Evolutionary conservation across 2,888 invertebrate genomes (phyloP).

Genomic region (Drosophila quasianomalipes): DNA sequence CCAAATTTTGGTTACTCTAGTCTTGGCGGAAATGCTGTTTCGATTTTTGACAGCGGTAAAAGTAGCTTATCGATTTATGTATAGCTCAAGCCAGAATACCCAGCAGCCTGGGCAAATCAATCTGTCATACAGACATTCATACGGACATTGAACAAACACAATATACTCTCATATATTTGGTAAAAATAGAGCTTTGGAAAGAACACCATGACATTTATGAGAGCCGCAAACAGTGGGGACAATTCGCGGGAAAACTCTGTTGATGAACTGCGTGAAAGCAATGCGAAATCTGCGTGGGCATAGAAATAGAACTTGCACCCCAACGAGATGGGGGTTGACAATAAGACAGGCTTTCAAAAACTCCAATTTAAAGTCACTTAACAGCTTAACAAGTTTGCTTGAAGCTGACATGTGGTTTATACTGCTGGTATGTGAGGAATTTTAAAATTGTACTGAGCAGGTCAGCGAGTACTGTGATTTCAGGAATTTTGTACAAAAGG

Average conservation of each 20-base stretch:
- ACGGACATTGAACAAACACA: not conserved
- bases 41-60: not conserved
- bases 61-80: not conserved
- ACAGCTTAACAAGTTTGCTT: conserved; percentile 47
- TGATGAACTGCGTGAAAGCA: conserved; percentile 36
- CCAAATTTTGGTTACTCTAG: not conserved
- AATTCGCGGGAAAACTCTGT: conserved; percentile 26
- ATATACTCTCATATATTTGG: not conserved
- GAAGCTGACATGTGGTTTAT: conserved; percentile 18
- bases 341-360: conserved; percentile 37
- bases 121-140: not conserved
- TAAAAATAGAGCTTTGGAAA: conserved; percentile 31
- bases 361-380: conserved; percentile 57
- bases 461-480: not conserved
- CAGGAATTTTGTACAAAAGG: not conserved
- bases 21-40: not conserved
- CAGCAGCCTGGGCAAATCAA: not conserved
- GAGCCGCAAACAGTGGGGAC: conserved; percentile 51
- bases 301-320: not conserved
- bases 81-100: not conserved
- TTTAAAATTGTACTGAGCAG: not conserved
- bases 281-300: conserved; percentile 24
- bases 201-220: conserved; percentile 68
- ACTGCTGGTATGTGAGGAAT: not conserved
- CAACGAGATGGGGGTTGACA: conserved; percentile 12